A percentile compares a stretch with the other conserved stretches of the same genome.
Evolutionary conservation across 2,113 vertebrate species (phyloP).

Genomic region (Sceloporus undulatus): DNA sequence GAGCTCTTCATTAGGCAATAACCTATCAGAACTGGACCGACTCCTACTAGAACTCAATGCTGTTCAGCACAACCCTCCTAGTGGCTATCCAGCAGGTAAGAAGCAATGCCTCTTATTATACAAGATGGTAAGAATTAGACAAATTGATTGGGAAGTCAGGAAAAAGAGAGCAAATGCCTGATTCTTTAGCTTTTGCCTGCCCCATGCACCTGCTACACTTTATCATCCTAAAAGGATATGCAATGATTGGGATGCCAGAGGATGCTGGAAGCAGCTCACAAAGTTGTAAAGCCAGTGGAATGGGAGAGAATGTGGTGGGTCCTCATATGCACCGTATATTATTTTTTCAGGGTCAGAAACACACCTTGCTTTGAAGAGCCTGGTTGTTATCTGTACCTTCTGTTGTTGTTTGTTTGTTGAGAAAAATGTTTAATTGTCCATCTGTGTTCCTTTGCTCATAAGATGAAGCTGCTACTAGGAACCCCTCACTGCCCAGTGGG

Average conservation of each 20-base stretch:
- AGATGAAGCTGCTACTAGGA: slow-evolving; percentile 78
- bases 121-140: background rate
- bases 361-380: background rate
- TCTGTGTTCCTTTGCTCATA: background rate
- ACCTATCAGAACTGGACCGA: slow-evolving; percentile 95
- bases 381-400: background rate
- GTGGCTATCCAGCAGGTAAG: slow-evolving; percentile 87
- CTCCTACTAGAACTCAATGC: slow-evolving; percentile 95
- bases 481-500: slow-evolving; percentile 60
- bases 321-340: background rate
- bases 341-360: background rate
- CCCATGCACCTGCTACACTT: background rate
- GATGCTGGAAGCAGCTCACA: background rate
- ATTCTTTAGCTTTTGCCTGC: background rate
- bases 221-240: background rate
- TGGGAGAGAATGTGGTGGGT: background rate
- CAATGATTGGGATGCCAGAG: background rate
- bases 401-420: background rate
- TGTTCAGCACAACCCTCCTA: slow-evolving; percentile 89
- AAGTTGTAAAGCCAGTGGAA: background rate
- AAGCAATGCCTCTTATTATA: background rate
- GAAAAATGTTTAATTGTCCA: slow-evolving; percentile 13
- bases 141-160: background rate
- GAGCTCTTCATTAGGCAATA: slow-evolving; percentile 92
- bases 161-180: background rate